A percentile compares a stretch with the other conserved stretches of the same genome.
Conservation (phyloP, 1,140 invertebrate species). For the Thaumetopoea pityocampa region DNA sequence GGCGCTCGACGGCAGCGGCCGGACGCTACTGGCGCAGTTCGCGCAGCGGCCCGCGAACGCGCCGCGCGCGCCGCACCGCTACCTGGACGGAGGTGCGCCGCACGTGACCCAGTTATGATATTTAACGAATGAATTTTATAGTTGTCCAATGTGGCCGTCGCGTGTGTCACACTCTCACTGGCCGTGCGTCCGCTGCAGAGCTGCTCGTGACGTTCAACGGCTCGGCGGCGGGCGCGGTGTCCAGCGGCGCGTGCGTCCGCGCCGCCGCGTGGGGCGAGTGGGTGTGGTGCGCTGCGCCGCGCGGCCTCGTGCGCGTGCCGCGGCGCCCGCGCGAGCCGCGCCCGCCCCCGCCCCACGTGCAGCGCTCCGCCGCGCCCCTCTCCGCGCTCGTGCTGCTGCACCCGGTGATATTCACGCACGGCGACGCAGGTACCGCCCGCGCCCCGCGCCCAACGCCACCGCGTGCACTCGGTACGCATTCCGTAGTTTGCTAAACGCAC, state of each 20-base stretch:
- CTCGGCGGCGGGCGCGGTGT: conserved; percentile 13
- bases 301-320: conserved; percentile 31
- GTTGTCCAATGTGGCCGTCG: neutral
- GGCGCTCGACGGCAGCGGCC: conserved; percentile 27
- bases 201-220: neutral
- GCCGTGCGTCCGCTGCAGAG: neutral
- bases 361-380: conserved; percentile 15
- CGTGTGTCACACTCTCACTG: too few species aligned
- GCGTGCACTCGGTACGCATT: neutral
- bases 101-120: neutral
- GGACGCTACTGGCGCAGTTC: conserved; percentile 33
- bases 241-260: conserved; percentile 31
- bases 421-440: neutral
- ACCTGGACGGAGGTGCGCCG: conserved; percentile 10
- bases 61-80: conserved; percentile 17
- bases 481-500: neutral
- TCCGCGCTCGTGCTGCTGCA: conserved; percentile 34
- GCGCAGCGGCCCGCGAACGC: conserved; percentile 9
- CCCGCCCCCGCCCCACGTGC: conserved; percentile 8
- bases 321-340: conserved; percentile 20
- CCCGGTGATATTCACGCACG: conserved; percentile 20
- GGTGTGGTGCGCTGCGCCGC: conserved; percentile 38
- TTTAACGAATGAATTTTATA: neutral
- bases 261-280: conserved; percentile 43
- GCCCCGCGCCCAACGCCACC: neutral